A percentile compares a stretch with the other conserved stretches of the same genome.
These are phyloP conservation scores for Catamblyrhynchus diadema DNA, from an alignment of 2,797 vertebrate genomes.

Conservation along the genomic window DNA sequence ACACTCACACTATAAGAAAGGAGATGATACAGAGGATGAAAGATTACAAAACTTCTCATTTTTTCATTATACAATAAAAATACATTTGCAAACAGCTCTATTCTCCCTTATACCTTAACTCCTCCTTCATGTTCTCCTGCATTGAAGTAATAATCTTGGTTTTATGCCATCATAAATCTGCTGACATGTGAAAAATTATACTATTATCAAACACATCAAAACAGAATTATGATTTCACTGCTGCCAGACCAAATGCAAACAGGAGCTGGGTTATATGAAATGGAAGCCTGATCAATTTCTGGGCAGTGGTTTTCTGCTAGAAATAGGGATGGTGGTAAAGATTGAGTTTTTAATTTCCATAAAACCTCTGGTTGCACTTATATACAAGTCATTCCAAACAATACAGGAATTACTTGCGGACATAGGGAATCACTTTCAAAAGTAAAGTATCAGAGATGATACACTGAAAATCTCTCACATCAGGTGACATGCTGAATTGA, in stretches of 20 bases:
- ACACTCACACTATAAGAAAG: background rate
- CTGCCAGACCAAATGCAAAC: constrained; percentile 15
- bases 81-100: constrained; percentile 4
- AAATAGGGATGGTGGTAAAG: background rate
- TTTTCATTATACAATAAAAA: constrained; percentile 31
- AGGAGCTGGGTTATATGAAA: background rate
- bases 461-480: background rate
- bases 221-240: constrained; percentile 41
- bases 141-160: constrained; percentile 49
- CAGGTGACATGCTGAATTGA: background rate
- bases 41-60: background rate
- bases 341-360: background rate
- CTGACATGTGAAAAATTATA: constrained; percentile 60
- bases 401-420: background rate
- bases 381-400: background rate
- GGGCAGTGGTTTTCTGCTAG: background rate
- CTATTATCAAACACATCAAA: constrained; percentile 54
- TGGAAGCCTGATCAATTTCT: constrained; percentile 24
- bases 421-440: background rate
- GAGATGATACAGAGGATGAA: background rate
- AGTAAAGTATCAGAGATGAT: background rate
- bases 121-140: constrained; percentile 30
- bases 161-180: constrained; percentile 65
- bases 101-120: background rate
- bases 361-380: background rate